phyloP scores from a whole-genome alignment of 2,797 vertebrate genomes.

The Triplophysa bombifrons region DNA sequence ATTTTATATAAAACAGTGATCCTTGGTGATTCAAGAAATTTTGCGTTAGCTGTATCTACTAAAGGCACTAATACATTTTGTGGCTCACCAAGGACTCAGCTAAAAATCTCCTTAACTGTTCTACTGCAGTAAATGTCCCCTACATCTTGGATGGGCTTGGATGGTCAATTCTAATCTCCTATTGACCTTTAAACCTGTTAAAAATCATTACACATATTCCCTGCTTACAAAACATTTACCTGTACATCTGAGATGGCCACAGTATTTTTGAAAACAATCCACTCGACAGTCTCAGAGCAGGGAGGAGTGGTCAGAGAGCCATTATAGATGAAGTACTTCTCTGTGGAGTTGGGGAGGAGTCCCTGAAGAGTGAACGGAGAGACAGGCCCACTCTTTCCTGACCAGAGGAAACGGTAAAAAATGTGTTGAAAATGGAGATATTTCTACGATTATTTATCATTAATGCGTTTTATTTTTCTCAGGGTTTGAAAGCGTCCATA shows the following conservation, averaged over 20 bases:
- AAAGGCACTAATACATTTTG: too few relatives aligned
- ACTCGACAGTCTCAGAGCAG: slow-evolving; percentile 91
- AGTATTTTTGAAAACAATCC: slow-evolving; percentile 92
- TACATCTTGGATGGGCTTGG: too few relatives aligned
- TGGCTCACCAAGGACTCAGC: too few relatives aligned
- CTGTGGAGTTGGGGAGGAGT: slow-evolving; percentile 89
- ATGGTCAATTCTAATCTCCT: too few relatives aligned
- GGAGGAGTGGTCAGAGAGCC: slow-evolving; percentile 93
- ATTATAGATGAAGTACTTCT: slow-evolving; percentile 94
- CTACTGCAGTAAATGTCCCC: too few relatives aligned
- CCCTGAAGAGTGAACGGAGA: slow-evolving; percentile 81
- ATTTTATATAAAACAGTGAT: too few relatives aligned
- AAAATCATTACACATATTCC: background rate
- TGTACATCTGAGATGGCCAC: slow-evolving; percentile 85
- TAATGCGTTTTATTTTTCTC: background rate
- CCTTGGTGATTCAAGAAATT: too few relatives aligned
- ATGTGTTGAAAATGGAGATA: background rate
- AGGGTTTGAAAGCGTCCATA: too few relatives aligned
- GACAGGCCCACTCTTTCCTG: slow-evolving; percentile 85
- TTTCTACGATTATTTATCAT: background rate
- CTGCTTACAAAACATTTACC: slow-evolving; percentile 60
- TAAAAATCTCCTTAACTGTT: too few relatives aligned
- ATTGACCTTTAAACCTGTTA: too few relatives aligned
- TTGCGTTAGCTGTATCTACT: too few relatives aligned
- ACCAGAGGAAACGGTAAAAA: background rate